Percentiles rank a stretch among this genome's conserved stretches.
phyloP scores from a whole-genome alignment of 2,797 vertebrate genomes.

The Knipowitschia caucasica region DNA sequence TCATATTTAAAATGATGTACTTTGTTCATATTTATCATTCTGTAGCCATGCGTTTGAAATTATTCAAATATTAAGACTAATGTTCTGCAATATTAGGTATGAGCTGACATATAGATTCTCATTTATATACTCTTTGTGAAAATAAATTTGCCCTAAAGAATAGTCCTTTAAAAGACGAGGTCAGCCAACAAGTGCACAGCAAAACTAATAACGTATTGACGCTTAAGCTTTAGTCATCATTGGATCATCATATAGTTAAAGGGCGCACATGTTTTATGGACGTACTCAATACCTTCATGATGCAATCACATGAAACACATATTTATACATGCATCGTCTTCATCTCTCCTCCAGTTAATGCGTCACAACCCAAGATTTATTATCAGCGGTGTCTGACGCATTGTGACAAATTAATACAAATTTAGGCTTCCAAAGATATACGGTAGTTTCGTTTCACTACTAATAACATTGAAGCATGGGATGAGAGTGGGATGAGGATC shows the following conservation, averaged over 20 bases:
- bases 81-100: too few species aligned
- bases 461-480: constrained; percentile 9
- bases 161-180: too few species aligned
- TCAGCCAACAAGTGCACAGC: neutral
- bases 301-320: constrained; percentile 3
- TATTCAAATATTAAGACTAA: too few species aligned
- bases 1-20: too few species aligned
- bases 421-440: constrained; percentile 16
- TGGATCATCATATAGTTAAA: neutral
- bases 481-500: constrained; percentile 13
- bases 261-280: neutral
- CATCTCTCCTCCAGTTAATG: constrained; percentile 1
- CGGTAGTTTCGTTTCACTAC: constrained; percentile 6
- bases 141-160: too few species aligned
- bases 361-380: neutral
- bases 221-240: neutral
- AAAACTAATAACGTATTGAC: neutral
- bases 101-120: too few species aligned
- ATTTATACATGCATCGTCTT: constrained; percentile 1
- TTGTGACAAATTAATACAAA: constrained; percentile 15
- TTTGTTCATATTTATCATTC: too few species aligned
- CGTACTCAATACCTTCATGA: neutral
- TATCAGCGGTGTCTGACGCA: constrained; percentile 5
- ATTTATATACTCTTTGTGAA: too few species aligned
- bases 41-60: too few species aligned